Evolutionary conservation across 2,113 vertebrate genomes (phyloP), one percentile per base, ranked within the genome.

Genomic region (Callipepla squamata): DNA sequence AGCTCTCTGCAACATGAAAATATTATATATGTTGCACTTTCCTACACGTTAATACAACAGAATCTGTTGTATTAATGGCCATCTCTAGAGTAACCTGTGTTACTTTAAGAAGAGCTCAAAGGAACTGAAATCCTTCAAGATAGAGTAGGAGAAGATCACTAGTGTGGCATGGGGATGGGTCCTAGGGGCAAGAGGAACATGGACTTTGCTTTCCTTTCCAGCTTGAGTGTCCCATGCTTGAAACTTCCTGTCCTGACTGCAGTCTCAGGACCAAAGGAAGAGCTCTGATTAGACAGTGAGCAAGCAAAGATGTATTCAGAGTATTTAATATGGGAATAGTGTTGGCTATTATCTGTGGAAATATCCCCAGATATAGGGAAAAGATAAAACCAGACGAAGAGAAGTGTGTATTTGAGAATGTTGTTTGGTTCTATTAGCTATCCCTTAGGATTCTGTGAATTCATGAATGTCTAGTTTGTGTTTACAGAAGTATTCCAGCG

Each of bases 111-210:
- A 80, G 70, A 90, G 13, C 75, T 91, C 85, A 79, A 63, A 1
- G 47, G 20, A 11, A 17, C 58, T 42, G 58, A 78, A 84, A 85
- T 12, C 38, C 38, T 85, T 87, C 16, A 44, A 55, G 36, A 22
- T 42, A 89, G 95, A 93, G 82, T 50, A 87, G 87, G 72, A 85
- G 45, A 77, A 80, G 51, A n/a, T 89, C 83, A 44, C 14, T 70
- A 55, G 38, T 47, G 19, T 40, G 78, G 53, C 13, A 20, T 20
- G 34, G 32, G 78, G 34, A 2, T 91, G 9, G 16, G 23, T 59
- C 87, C 75, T 75, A 70, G 26, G 51, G 51, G 9, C 70, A 79
- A 79, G 20, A 38, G 44, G 62, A 13, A 57, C 53, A 17, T 55
- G 34, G 8, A 40, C 63, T 44, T 30, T 57, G 12, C 47, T 82